These are phyloP conservation scores for Percopsis transmontana DNA, from an alignment of 2,113 vertebrate species.

Conservation along the genomic window DNA sequence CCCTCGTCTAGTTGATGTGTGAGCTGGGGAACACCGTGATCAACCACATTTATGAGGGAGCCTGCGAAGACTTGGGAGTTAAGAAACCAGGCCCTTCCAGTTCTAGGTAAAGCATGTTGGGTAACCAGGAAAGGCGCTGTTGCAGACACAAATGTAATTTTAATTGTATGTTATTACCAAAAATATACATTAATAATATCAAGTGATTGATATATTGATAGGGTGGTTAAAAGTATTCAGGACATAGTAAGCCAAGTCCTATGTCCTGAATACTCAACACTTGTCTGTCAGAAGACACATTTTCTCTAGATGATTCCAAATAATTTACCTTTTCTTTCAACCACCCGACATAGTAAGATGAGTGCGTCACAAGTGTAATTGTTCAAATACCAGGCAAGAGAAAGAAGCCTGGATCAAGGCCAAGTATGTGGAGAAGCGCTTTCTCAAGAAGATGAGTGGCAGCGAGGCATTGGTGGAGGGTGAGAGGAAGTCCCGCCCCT, in stretches of 20 bases:
- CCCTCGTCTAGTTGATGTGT: constrained; percentile 89
- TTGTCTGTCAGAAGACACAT: too few relatives aligned
- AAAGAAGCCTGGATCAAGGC: constrained; percentile 95
- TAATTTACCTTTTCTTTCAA: too few relatives aligned
- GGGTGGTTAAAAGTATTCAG: too few relatives aligned
- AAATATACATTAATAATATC: too few relatives aligned
- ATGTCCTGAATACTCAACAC: too few relatives aligned
- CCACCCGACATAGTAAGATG: too few relatives aligned
- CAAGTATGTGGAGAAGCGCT: constrained; percentile 95
- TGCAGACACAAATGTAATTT: background rate
- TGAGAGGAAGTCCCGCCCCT: constrained; percentile 80
- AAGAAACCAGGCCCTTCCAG: constrained; percentile 84
- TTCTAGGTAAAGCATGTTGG: constrained; percentile 63
- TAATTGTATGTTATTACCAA: too few relatives aligned
- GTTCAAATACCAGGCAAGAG: constrained; percentile 82
- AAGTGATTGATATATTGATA: too few relatives aligned
- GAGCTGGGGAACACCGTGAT: constrained; percentile 94
- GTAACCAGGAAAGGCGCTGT: background rate
- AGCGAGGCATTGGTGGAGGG: constrained; percentile 75
- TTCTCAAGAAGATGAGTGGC: constrained; percentile 79
- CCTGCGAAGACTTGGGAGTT: constrained; percentile 81
- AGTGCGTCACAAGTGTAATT: too few relatives aligned
- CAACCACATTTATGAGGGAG: constrained; percentile 95
- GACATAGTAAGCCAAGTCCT: too few relatives aligned
- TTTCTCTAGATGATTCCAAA: too few relatives aligned